Conservation (phyloP, 2,113 vertebrate genomes). For the Osmerus mordax region DNA sequence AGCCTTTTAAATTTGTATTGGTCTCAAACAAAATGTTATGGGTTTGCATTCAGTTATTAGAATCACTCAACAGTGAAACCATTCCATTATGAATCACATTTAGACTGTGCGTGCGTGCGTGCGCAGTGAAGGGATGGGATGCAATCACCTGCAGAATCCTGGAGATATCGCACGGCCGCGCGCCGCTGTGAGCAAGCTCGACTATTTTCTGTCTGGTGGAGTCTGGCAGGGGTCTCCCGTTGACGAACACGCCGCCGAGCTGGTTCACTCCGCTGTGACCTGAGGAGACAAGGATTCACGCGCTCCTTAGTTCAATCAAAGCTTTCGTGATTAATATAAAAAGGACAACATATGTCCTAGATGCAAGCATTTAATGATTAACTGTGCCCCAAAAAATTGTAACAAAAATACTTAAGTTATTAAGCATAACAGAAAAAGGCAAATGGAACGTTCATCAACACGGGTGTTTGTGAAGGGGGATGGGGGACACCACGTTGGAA, state of each 20-base stretch:
- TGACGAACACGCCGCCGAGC: conserved; percentile 97
- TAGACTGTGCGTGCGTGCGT: neutral
- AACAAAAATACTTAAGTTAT: neutral
- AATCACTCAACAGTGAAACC: too few relatives aligned
- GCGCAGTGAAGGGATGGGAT: conserved; percentile 38
- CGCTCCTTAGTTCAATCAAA: conserved; percentile 10
- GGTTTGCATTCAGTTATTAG: too few relatives aligned
- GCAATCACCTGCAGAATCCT: conserved; percentile 94
- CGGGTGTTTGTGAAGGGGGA: neutral
- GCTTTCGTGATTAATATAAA: neutral
- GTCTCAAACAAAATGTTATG: too few relatives aligned
- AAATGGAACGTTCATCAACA: conserved; percentile 17
- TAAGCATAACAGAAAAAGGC: conserved; percentile 21
- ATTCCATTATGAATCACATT: too few relatives aligned
- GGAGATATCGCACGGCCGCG: conserved; percentile 97
- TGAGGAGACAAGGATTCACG: conserved; percentile 56
- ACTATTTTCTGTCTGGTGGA: conserved; percentile 98
- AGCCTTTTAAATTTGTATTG: too few relatives aligned
- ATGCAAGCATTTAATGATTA: conserved; percentile 7
- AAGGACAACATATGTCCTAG: neutral
- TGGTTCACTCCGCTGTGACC: conserved; percentile 99
- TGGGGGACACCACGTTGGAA: conserved; percentile 16
- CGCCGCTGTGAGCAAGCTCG: conserved; percentile 96
- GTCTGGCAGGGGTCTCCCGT: conserved; percentile 94
- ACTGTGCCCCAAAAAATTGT: conserved; percentile 9